phyloP scores from a whole-genome alignment of 2,113 vertebrate genomes.

The Pangasianodon gigas region DNA sequence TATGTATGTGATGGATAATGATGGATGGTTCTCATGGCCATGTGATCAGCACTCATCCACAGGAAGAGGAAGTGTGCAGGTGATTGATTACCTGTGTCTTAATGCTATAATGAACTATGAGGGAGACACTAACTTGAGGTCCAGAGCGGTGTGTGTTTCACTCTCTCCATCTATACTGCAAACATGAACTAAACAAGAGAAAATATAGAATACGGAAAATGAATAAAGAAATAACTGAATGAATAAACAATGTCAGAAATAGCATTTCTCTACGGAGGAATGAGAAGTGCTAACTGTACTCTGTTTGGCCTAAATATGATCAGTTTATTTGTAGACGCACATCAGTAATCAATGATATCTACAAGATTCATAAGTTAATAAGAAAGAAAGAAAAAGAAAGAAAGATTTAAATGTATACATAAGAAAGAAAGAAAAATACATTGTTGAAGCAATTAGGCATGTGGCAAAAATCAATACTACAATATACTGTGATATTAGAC shows the following conservation, averaged over 20 bases:
- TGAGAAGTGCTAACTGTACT: background rate
- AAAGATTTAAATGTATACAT: background rate
- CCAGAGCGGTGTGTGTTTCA: slow-evolving; percentile 87
- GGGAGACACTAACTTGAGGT: slow-evolving; percentile 85
- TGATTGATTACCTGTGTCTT: slow-evolving; percentile 62
- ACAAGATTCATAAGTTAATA: background rate
- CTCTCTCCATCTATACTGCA: slow-evolving; percentile 88
- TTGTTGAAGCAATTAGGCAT: background rate
- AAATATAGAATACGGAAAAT: slow-evolving; percentile 26
- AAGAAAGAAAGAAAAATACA: background rate
- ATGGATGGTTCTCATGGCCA: slow-evolving; percentile 38
- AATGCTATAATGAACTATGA: slow-evolving; percentile 71
- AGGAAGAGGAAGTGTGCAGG: slow-evolving; percentile 29
- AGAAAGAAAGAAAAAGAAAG: background rate
- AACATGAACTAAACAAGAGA: slow-evolving; percentile 80
- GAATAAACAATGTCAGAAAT: background rate
- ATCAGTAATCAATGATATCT: background rate
- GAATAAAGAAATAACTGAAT: slow-evolving; percentile 5
- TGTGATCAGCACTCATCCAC: slow-evolving; percentile 37
- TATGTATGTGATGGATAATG: slow-evolving; percentile 19
- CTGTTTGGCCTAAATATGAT: background rate
- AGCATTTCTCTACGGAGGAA: background rate
- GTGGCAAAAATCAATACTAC: background rate
- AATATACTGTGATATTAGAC: background rate
- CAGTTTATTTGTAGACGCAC: background rate